Percentiles rank a stretch among this genome's conserved stretches.
These are phyloP conservation scores for Argyresthia goedartella DNA, from an alignment of 2,888 invertebrate species.

Conservation along the genomic window DNA sequence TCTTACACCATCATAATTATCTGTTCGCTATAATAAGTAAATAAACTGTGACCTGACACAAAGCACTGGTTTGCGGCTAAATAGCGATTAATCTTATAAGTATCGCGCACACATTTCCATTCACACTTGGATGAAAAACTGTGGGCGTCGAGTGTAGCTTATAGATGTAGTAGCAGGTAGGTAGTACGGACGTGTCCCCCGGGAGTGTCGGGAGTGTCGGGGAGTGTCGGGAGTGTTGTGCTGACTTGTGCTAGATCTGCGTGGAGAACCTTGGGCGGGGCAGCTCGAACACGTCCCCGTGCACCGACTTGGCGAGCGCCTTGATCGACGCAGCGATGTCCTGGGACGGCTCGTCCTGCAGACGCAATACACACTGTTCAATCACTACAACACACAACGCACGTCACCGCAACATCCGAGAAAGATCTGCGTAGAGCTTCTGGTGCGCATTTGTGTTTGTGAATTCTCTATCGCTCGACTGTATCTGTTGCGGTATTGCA, in stretches of 20 bases:
- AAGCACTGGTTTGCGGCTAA: background rate
- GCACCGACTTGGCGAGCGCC: conserved; percentile 91
- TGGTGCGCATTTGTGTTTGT: no score
- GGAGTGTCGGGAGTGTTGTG: background rate
- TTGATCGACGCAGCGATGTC: conserved; percentile 94
- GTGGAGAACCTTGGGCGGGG: conserved; percentile 89
- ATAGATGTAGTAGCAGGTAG: background rate
- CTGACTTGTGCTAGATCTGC: conserved; percentile 82
- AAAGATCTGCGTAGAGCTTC: no score
- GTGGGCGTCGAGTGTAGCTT: background rate
- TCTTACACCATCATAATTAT: background rate
- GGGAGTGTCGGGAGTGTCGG: background rate
- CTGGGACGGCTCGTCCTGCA: conserved; percentile 74
- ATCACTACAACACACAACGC: background rate
- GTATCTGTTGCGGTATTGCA: no score
- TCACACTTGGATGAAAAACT: no score
- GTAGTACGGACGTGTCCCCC: background rate
- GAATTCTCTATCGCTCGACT: no score
- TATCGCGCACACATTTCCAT: background rate
- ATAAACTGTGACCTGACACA: background rate
- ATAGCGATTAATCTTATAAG: background rate
- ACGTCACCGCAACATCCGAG: no score
- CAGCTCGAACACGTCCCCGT: conserved; percentile 90
- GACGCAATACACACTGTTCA: background rate
- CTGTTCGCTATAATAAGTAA: background rate